Conservation (phyloP, 2,888 invertebrate species). For the Tridacna crocea region DNA sequence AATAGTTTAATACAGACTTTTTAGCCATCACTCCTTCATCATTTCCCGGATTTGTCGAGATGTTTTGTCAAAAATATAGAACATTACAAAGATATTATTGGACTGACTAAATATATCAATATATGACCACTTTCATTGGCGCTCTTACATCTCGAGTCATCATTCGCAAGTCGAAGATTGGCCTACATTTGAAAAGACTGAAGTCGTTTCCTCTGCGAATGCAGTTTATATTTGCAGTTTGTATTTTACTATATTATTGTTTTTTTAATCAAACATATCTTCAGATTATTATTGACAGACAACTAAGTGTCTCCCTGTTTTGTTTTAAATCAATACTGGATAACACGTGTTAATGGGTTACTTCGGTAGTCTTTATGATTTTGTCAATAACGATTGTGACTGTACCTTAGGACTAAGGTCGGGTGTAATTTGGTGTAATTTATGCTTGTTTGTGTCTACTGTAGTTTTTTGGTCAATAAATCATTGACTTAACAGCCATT, state of each 20-base stretch:
- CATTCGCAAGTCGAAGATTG: too few species aligned
- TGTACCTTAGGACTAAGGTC: conserved; percentile 13
- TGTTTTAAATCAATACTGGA: conserved; percentile 8
- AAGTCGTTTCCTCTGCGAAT: not conserved
- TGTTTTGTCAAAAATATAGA: too few species aligned
- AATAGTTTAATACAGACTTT: too few species aligned
- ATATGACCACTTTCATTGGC: too few species aligned
- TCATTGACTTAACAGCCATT: conserved; percentile 20
- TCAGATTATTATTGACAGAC: not conserved
- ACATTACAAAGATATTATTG: too few species aligned
- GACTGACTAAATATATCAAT: too few species aligned
- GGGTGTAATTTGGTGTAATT: conserved; percentile 26
- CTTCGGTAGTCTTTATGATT: conserved; percentile 3
- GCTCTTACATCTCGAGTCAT: too few species aligned
- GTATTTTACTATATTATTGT: not conserved
- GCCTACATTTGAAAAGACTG: too few species aligned
- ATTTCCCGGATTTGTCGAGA: too few species aligned
- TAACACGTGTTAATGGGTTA: conserved; percentile 23
- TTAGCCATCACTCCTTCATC: too few species aligned
- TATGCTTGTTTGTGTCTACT: conserved; percentile 16
- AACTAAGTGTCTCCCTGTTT: conserved; percentile 1
- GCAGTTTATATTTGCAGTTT: not conserved
- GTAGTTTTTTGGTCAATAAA: conserved; percentile 7
- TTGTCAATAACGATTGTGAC: conserved; percentile 13
- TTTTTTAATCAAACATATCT: conserved; percentile 13